Evolutionary conservation across 1,140 invertebrate species (phyloP), one percentile per base, ranked within the genome.

Genomic region (Pseudomyrmex dendroicus): DNA sequence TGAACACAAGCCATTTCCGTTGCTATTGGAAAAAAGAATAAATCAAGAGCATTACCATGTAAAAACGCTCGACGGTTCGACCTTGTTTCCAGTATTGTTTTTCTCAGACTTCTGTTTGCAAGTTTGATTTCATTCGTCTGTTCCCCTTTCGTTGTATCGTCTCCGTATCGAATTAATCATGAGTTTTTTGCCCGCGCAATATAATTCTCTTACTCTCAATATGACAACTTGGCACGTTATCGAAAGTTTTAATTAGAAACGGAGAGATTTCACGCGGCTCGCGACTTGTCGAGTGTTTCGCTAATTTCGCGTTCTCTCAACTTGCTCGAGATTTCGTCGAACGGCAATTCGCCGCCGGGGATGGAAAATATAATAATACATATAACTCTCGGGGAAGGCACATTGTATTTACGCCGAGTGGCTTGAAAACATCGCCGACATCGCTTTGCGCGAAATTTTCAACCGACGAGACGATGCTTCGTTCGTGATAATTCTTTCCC

Each of bases 201-300:
- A 70, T 72, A 70, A 80, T 80, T 15, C 44, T 48, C 20, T 54
- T 76, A 64, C 8, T 80, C 35, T 48, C 68, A 9, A 63, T 54
- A 66, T 48, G 72, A 73, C 78, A 54, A 63, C 15, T 59, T 20
- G 56, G 48, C 54, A 15, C 44, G 46, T 66, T 35, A 72, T 66
- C 20, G 46, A 83, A 87, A 87, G 70, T 87, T 87, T 87, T 87
- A 87, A 87, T 87, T 87, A 86, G 78, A 87, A 87, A 70, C n/a
- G 54, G 56, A 80, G 44, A 64, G 44, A 64, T 73, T 63, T 82
- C 46, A 25, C 13, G 48, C 63, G 4, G 12, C 9, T 56, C 84
- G 35, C 84, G 35, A 22, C 35, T 50, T 46, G 20, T 61, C 57
- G 67, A 50, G 15, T 13, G 15, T 67, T 59, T 59, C 68, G 35